phyloP scores from a whole-genome alignment of 2,888 invertebrate species.

The Euplagia quadripunctaria region DNA sequence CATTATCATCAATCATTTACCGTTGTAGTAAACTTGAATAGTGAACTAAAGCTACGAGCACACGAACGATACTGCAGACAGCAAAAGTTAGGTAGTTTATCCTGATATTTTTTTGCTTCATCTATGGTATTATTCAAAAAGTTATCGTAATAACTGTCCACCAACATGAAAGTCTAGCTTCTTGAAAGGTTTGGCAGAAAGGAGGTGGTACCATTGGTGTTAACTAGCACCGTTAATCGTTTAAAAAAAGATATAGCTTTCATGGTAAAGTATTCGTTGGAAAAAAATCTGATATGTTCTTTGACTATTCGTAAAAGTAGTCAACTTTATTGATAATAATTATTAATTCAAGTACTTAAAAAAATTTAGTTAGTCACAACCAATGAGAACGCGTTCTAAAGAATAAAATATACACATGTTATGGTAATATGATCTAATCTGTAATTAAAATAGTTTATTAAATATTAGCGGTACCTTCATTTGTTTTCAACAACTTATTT shows the following conservation, averaged over 20 bases:
- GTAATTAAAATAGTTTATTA: background rate
- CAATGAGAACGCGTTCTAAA: no score
- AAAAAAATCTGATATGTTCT: background rate
- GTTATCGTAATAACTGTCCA: background rate
- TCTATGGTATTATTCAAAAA: no score
- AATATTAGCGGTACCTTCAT: no score
- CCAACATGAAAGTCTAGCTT: background rate
- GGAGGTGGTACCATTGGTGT: no score
- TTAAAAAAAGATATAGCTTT: background rate
- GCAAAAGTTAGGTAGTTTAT: background rate
- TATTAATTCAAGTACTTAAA: no score
- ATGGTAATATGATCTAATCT: no score
- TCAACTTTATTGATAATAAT: no score
- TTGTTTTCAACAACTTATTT: no score
- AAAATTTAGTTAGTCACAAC: no score
- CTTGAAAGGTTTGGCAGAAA: no score
- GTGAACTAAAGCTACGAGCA: background rate
- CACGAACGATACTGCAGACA: background rate
- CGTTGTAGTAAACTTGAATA: background rate
- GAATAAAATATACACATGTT: no score
- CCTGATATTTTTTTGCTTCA: background rate
- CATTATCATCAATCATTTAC: constrained; percentile 4
- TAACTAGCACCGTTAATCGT: no score
- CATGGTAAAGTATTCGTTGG: background rate
- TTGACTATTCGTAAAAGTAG: background rate